These are phyloP conservation scores for Pygmarrhopalites habei DNA, from an alignment of 1,140 invertebrate genomes.

Conservation along the genomic window DNA sequence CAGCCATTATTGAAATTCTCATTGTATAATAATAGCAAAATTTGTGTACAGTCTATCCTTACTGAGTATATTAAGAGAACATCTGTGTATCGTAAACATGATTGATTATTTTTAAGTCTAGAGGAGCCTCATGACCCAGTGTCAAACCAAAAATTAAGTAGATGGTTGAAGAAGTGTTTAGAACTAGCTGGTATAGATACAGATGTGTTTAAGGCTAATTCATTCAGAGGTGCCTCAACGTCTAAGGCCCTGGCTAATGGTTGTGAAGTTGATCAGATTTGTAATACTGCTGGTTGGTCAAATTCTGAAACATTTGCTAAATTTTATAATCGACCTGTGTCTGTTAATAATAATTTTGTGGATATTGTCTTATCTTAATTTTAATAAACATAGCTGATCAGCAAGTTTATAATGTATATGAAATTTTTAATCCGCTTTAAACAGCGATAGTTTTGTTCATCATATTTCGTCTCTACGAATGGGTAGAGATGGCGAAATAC, in stretches of 20 bases:
- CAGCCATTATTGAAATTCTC: not conserved
- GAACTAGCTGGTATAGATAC: constrained; percentile 8
- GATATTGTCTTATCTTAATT: no score
- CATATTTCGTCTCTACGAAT: no score
- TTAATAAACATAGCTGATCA: no score
- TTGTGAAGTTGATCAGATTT: not conserved
- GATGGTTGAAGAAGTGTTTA: constrained; percentile 3
- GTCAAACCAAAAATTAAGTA: not conserved
- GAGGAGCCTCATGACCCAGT: not conserved
- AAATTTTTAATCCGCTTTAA: no score
- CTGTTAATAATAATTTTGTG: no score
- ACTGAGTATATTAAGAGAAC: constrained; percentile 2
- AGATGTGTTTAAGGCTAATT: not conserved
- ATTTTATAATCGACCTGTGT: constrained; percentile 14
- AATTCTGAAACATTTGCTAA: constrained; percentile 1
- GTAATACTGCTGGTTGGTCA: constrained; percentile 1
- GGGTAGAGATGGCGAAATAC: no score
- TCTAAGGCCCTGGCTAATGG: not conserved
- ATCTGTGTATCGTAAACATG: not conserved
- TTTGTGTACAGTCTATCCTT: not conserved
- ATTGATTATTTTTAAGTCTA: not conserved
- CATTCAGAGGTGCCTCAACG: not conserved
- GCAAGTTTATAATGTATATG: no score
- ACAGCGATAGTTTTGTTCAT: no score
- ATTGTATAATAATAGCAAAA: not conserved